These are phyloP conservation scores for Drymonia ruficornis DNA, from an alignment of 2,888 invertebrate species.

Conservation along the genomic window DNA sequence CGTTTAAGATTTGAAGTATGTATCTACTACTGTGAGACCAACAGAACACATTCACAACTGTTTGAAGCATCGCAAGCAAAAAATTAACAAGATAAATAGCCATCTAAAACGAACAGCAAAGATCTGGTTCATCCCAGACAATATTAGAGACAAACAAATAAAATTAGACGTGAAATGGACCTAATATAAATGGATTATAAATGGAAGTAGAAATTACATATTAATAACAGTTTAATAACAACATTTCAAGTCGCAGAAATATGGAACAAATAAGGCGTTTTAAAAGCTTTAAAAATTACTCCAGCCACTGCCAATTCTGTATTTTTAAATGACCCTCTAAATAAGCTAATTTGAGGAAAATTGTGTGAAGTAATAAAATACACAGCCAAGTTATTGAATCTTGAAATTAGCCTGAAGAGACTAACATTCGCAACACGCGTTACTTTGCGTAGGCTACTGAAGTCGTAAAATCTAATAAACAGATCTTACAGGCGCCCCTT, in stretches of 20 bases:
- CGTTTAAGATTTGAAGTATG: background rate
- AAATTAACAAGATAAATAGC: background rate
- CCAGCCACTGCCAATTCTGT: background rate
- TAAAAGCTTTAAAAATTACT: background rate
- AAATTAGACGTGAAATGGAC: background rate
- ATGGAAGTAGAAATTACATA: too few species aligned
- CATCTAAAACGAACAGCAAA: background rate
- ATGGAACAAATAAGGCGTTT: too few species aligned
- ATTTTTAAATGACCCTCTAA: constrained; percentile 12
- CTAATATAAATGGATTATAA: too few species aligned
- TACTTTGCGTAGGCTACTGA: constrained; percentile 21
- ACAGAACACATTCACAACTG: background rate
- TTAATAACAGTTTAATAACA: too few species aligned
- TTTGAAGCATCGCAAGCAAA: background rate
- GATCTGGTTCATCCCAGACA: background rate
- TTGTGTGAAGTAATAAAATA: constrained; percentile 16
- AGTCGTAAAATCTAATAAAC: constrained; percentile 22
- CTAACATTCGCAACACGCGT: constrained; percentile 16
- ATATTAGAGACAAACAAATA: background rate
- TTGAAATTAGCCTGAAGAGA: constrained; percentile 6
- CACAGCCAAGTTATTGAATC: constrained; percentile 4
- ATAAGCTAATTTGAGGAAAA: constrained; percentile 11
- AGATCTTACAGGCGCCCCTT: constrained; percentile 3
- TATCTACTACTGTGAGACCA: background rate
- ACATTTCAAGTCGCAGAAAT: too few species aligned